Evolutionary conservation across 2,888 invertebrate genomes (phyloP).

Genomic region (Caenorhabditis zanzibari): DNA sequence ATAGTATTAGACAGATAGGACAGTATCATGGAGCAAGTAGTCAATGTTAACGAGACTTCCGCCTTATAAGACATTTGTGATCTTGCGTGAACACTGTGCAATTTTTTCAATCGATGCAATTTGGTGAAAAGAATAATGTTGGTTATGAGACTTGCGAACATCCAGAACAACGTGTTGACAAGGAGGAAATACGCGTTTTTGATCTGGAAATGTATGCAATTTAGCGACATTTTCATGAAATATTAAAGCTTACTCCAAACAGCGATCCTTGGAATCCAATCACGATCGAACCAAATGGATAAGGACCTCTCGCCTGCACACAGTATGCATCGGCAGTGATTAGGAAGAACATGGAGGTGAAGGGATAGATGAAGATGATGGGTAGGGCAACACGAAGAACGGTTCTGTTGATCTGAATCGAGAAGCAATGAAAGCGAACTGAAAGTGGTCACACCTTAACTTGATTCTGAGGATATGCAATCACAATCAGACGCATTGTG

Average conservation of each 20-base stretch:
- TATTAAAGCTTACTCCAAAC: slow-evolving; percentile 3
- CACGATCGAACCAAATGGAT: slow-evolving; percentile 38
- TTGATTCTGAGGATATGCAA: slow-evolving; percentile 33
- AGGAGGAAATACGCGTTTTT: slow-evolving; percentile 34
- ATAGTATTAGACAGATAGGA: slow-evolving; percentile 36
- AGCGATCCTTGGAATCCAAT: slow-evolving; percentile 25
- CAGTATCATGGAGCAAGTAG: slow-evolving; percentile 48
- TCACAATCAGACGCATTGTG: slow-evolving; percentile 17
- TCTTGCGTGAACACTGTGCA: slow-evolving; percentile 3
- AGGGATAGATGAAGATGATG: slow-evolving; percentile 40
- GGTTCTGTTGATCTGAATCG: slow-evolving; percentile 30
- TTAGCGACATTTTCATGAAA: not conserved
- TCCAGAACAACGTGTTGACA: slow-evolving; percentile 38
- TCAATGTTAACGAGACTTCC: slow-evolving; percentile 48
- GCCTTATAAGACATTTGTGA: slow-evolving; percentile 29
- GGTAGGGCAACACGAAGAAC: slow-evolving; percentile 31
- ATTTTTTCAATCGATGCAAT: slow-evolving; percentile 10
- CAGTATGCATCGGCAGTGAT: slow-evolving; percentile 45
- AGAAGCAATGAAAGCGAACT: not conserved
- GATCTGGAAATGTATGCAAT: not conserved
- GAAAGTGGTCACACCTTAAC: slow-evolving; percentile 12
- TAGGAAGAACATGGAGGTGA: slow-evolving; percentile 37
- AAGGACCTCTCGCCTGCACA: slow-evolving; percentile 18
- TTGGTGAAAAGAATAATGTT: slow-evolving; percentile 34
- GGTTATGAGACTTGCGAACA: slow-evolving; percentile 9